These are phyloP conservation scores for Alectoris magna DNA, from an alignment of 2,797 vertebrate genomes.

Conservation along the genomic window DNA sequence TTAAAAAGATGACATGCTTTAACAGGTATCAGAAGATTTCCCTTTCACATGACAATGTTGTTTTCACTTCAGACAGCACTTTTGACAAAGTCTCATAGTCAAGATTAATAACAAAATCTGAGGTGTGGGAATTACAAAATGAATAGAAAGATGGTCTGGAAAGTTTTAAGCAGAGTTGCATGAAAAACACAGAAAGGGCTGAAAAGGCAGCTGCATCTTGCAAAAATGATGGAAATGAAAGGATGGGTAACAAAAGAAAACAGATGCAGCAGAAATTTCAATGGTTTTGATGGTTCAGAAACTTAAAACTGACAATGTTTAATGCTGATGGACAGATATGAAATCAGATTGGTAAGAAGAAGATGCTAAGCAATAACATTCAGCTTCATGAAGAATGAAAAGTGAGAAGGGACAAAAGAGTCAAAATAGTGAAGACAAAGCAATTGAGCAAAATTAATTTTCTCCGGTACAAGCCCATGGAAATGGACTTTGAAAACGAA, in stretches of 20 bases:
- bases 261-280: conserved; percentile 4
- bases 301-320: conserved; percentile 31
- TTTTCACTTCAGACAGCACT: conserved; percentile 30
- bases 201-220: not conserved
- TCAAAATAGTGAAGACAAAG: not conserved
- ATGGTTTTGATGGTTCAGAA: conserved; percentile 37
- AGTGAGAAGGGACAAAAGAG: conserved; percentile 12
- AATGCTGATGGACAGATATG: conserved; percentile 49
- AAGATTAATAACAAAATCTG: conserved; percentile 18
- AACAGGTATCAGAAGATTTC: not conserved
- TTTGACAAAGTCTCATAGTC: not conserved
- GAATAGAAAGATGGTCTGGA: not conserved
- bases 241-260: conserved; percentile 25
- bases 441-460: not conserved
- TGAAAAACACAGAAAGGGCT: not conserved
- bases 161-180: conserved; percentile 1
- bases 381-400: conserved; percentile 2
- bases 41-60: not conserved
- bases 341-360: conserved; percentile 19
- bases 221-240: conserved; percentile 2
- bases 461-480: not conserved
- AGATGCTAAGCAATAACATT: not conserved
- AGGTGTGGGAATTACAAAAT: conserved; percentile 10
- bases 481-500: not conserved
- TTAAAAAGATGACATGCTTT: not conserved